Percentiles rank a stretch among this genome's conserved stretches.
These are phyloP conservation scores for Sebastes iracundus DNA, from an alignment of 2,797 vertebrate genomes.

Conservation along the genomic window DNA sequence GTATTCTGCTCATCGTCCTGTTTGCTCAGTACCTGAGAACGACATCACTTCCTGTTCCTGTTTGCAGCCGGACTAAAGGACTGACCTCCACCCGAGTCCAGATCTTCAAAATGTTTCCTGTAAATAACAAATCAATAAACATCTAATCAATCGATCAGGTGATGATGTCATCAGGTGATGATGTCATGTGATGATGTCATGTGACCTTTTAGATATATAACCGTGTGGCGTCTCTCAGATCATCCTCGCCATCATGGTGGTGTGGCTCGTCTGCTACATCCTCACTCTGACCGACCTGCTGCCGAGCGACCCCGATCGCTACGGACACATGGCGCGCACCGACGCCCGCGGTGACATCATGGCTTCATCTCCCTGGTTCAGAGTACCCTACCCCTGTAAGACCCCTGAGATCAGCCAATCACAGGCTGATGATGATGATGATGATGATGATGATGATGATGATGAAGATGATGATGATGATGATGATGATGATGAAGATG, in stretches of 20 bases:
- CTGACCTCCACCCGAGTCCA: conserved; percentile 84
- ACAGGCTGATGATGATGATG: neutral
- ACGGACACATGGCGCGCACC: conserved; percentile 92
- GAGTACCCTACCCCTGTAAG: conserved; percentile 97
- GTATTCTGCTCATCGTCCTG: conserved; percentile 90
- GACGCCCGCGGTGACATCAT: conserved; percentile 94
- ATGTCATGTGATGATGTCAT: no score
- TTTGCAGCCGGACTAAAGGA: conserved; percentile 85
- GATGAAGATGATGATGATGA: neutral
- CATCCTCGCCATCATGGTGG: conserved; percentile 91
- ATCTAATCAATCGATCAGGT: neutral
- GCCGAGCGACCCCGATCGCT: conserved; percentile 81
- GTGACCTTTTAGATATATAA: neutral
- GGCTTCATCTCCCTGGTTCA: conserved; percentile 92
- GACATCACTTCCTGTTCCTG: conserved; percentile 83
- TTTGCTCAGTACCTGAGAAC: conserved; percentile 94
- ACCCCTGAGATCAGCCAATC: neutral
- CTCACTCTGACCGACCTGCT: conserved; percentile 87
- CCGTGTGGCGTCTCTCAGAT: conserved; percentile 70
- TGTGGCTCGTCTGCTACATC: conserved; percentile 93
- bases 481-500: no score
- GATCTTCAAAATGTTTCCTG: conserved; percentile 98
- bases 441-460: neutral
- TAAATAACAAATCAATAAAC: conserved; percentile 64
- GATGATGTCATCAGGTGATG: neutral